Evolutionary conservation across 2,113 vertebrate species (phyloP).

Genomic region (Neoarius graeffei): DNA sequence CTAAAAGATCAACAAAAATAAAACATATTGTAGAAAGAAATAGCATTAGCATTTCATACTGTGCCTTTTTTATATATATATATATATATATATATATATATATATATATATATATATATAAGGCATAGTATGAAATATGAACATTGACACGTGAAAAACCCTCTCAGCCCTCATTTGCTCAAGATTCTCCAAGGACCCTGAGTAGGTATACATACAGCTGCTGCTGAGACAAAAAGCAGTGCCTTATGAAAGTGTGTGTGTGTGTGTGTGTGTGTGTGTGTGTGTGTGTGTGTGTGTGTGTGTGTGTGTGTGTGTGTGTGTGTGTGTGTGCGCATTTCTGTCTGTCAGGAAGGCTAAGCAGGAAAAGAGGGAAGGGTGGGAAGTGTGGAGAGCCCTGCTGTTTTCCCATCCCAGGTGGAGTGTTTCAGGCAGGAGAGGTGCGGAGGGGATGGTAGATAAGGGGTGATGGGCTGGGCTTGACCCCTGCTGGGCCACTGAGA

Average conservation of each 20-base stretch:
- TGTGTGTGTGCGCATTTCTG: neutral
- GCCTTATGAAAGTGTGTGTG: constrained; percentile 32
- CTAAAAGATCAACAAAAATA: neutral
- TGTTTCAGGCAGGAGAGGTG: constrained; percentile 61
- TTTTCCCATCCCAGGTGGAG: constrained; percentile 56
- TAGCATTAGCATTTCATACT: no score
- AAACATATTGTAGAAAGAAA: neutral
- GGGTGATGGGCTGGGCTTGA: constrained; percentile 41
- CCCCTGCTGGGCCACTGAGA: constrained; percentile 67
- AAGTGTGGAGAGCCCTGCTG: constrained; percentile 60
- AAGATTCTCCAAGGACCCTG: constrained; percentile 15
- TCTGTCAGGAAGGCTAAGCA: constrained; percentile 50
- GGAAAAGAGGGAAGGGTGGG: constrained; percentile 52
- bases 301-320: constrained; percentile 38
- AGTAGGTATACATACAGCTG: constrained; percentile 41
- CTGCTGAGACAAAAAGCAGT: constrained; percentile 35
- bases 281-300: constrained; percentile 8
- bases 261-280: constrained; percentile 18
- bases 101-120: no score
- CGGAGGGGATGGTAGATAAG: constrained; percentile 59
- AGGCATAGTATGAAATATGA: no score
- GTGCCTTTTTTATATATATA: no score
- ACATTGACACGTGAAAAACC: neutral
- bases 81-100: no score
- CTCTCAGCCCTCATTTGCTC: neutral